These are phyloP conservation scores for Galerucella calmariensis DNA, from an alignment of 2,888 invertebrate species.

Conservation along the genomic window DNA sequence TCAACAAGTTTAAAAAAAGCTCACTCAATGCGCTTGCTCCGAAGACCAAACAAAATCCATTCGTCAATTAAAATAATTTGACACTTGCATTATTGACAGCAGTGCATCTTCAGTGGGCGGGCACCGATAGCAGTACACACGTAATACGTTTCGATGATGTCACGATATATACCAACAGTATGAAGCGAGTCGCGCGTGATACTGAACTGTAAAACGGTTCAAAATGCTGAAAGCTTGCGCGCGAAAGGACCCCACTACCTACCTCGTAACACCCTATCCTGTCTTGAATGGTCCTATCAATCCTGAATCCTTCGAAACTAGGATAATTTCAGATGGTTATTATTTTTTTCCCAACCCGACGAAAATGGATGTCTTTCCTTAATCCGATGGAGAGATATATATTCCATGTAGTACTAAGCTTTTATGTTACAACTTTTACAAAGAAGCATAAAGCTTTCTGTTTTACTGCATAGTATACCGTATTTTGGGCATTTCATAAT, in stretches of 20 bases:
- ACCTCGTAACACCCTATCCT: conserved; percentile 42
- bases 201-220: conserved; percentile 54
- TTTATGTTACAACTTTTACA: background rate
- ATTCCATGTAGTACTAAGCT: background rate
- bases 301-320: conserved; percentile 42
- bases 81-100: conserved; percentile 34
- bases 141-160: conserved; percentile 34
- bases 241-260: conserved; percentile 54
- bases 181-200: conserved; percentile 57
- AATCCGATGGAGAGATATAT: background rate
- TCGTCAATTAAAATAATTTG: conserved; percentile 25
- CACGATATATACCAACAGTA: conserved; percentile 36
- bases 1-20: conserved; percentile 32
- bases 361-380: conserved; percentile 11
- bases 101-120: conserved; percentile 52
- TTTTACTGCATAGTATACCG: no score
- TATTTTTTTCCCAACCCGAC: conserved; percentile 32
- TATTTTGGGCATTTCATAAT: no score
- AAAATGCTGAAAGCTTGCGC: conserved; percentile 58
- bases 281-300: conserved; percentile 44
- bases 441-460: background rate
- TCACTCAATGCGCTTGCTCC: conserved; percentile 20
- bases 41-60: background rate
- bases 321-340: conserved; percentile 38
- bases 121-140: conserved; percentile 45